Base-by-base conservation (phyloP, 2,113 vertebrate genomes). In the Melanerpes aurifrons region DNA sequence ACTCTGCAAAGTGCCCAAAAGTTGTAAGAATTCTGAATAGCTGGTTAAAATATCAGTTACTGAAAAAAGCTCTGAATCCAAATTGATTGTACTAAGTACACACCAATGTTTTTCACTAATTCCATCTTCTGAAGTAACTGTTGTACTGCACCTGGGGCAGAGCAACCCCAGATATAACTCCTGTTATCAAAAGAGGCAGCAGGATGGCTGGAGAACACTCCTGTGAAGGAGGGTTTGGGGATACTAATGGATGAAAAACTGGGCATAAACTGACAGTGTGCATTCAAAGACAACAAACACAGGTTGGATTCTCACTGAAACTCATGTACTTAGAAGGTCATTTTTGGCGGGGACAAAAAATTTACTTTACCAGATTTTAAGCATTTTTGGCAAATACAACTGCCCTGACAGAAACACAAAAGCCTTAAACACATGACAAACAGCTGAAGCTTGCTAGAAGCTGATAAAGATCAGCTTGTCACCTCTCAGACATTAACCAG, bases 251-350 rank as follows among this genome's bases (percentile, higher is more conserved):
- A 61, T 69, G 37, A 78, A 69, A 89, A 82, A 4, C 28, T 74
- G 16, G 13, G 59, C 0, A 1, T 19, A 10, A 82, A 15, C 8
- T 2, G 1, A 6, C 29, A 68, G 28, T 0, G 4, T 24, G 10
- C 1, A 4, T 26, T 32, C 9, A 3, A 10, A 69, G 15, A 5
- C 67, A 68, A 71, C 28, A 15, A 72, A 32, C 14, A 19, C 32
- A 45, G 43, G 43, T 15, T 45, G 16, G 37, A 64, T 15, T 56
- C 22, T 53, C 87, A 29, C 6, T 37, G 45, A 94, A 84, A 91
- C 8, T 4, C 15, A 43, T 4, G 64, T 1, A 3, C 28, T 86
- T 56, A 78, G 22, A 75, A 68, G 53, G 14, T 50, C 35, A 61
- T 18, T 24, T 24, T 9, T 32, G 13, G 35, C 28, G 91, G 48